phyloP scores from a whole-genome alignment of 2,797 vertebrate species.

The Neosalanx taihuensis region DNA sequence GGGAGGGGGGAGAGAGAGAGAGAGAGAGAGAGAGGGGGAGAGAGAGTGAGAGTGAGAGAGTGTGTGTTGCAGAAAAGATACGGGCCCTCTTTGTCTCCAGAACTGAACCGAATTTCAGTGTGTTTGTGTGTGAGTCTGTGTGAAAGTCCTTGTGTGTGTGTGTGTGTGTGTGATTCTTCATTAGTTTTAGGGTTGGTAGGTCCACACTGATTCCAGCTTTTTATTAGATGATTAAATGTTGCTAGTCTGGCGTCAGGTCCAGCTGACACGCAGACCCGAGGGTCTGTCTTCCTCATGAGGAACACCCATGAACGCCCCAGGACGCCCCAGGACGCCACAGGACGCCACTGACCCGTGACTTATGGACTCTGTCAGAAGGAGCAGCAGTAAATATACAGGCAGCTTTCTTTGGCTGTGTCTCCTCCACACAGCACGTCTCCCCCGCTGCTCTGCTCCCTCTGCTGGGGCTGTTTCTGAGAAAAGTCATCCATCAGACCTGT shows the following conservation, averaged over 20 bases:
- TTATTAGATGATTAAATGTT: too few relatives aligned
- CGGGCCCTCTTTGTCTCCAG: too few relatives aligned
- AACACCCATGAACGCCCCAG: slow-evolving; percentile 36
- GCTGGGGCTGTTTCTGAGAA: slow-evolving; percentile 31
- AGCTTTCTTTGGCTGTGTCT: slow-evolving; percentile 52
- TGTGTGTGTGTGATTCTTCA: not conserved
- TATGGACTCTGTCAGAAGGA: slow-evolving; percentile 40
- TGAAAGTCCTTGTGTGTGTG: slow-evolving; percentile 4
- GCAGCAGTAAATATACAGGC: slow-evolving; percentile 10
- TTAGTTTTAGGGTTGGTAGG: not conserved
- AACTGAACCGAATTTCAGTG: not conserved
- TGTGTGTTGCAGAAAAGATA: not conserved
- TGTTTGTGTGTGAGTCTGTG: slow-evolving; percentile 1
- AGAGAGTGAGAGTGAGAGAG: too few relatives aligned
- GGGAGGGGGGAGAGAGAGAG: too few relatives aligned
- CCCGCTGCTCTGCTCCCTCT: slow-evolving; percentile 18
- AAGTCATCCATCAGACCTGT: slow-evolving; percentile 31
- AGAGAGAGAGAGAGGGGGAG: too few relatives aligned
- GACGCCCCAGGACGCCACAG: slow-evolving; percentile 27
- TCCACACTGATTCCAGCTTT: not conserved
- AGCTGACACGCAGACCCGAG: slow-evolving; percentile 4
- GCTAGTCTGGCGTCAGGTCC: too few relatives aligned
- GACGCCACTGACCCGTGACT: slow-evolving; percentile 39
- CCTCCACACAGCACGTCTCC: slow-evolving; percentile 28
- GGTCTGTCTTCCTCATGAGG: slow-evolving; percentile 3